Evolutionary conservation across 2,888 invertebrate species (phyloP).

Genomic region (Charanyca ferruginea): DNA sequence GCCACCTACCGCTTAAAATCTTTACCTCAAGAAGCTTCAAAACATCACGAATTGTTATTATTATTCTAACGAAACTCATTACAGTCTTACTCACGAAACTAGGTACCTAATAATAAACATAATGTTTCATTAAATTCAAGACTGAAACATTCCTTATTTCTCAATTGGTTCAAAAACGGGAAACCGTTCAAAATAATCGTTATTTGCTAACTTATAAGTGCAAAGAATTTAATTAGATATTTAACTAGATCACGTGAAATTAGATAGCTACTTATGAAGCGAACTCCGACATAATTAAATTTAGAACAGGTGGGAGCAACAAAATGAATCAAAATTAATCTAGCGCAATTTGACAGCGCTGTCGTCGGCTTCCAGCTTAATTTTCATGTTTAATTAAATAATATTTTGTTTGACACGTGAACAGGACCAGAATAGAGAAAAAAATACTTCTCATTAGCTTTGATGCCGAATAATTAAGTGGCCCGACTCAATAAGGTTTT

Average conservation of each 20-base stretch:
- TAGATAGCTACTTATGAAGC: constrained; percentile 85
- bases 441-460: constrained; percentile 54
- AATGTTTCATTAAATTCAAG: constrained; percentile 49
- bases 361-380: constrained; percentile 76
- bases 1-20: constrained; percentile 8
- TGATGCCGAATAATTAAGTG: constrained; percentile 60
- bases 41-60: background rate
- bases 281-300: constrained; percentile 86
- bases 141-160: constrained; percentile 22
- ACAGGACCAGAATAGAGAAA: constrained; percentile 59
- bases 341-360: constrained; percentile 82
- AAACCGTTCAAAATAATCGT: constrained; percentile 52
- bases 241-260: constrained; percentile 80
- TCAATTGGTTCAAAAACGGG: constrained; percentile 35
- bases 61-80: constrained; percentile 29
- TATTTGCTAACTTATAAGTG: constrained; percentile 59
- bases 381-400: constrained; percentile 83
- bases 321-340: constrained; percentile 89
- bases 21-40: background rate
- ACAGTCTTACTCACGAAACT: constrained; percentile 17
- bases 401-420: constrained; percentile 73
- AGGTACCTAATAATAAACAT: constrained; percentile 27
- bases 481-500: constrained; percentile 40
- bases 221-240: constrained; percentile 83
- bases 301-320: constrained; percentile 86